Conservation (phyloP, 2,113 vertebrate genomes). For the Anhinga rufa region DNA sequence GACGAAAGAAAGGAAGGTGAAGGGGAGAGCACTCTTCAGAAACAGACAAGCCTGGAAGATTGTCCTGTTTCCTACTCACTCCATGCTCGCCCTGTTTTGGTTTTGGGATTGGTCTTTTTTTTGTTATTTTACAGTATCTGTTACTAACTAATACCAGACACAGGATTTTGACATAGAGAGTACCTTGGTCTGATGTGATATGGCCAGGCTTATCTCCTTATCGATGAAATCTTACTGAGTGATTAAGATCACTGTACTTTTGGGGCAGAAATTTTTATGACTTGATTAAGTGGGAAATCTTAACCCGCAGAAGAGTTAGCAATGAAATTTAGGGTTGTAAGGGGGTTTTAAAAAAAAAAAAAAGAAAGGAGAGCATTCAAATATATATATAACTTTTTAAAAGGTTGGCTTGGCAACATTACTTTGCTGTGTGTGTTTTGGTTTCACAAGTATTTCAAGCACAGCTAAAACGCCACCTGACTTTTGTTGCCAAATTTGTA, state of each 20-base stretch:
- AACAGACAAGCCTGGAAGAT: neutral
- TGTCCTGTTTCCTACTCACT: neutral
- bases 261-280: neutral
- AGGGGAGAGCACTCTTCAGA: neutral
- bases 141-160: neutral
- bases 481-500: constrained; percentile 46
- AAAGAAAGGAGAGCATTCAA: neutral
- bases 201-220: neutral
- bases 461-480: constrained; percentile 32
- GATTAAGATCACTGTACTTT: neutral
- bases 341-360: too few species aligned
- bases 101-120: neutral
- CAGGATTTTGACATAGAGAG: neutral
- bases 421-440: neutral
- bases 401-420: neutral
- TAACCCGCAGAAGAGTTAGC: neutral
- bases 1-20: neutral
- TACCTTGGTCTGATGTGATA: neutral
- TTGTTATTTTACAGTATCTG: neutral
- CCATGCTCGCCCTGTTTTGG: neutral
- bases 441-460: constrained; percentile 48
- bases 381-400: neutral
- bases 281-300: neutral
- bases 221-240: neutral
- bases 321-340: neutral